phyloP scores from a whole-genome alignment of 2,888 invertebrate genomes.

The Autographa gamma region DNA sequence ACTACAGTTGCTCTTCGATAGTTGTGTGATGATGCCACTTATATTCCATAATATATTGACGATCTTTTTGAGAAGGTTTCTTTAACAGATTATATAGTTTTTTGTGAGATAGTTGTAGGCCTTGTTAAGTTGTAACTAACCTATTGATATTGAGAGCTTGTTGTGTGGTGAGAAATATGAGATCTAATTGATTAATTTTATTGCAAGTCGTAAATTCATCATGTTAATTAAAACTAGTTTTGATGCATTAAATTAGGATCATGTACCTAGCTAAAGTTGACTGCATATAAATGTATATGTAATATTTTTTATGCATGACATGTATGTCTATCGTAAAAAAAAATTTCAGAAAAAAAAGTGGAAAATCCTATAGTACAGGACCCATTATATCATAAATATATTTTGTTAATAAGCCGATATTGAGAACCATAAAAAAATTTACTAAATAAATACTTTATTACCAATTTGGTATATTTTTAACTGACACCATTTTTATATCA shows the following conservation, averaged over 20 bases:
- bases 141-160: not conserved
- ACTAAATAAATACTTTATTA: no score
- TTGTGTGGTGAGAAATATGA: not conserved
- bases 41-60: constrained; percentile 29
- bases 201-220: not conserved
- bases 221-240: not conserved
- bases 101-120: constrained; percentile 10
- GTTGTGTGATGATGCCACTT: constrained; percentile 11
- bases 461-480: not conserved
- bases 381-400: no score
- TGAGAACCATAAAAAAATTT: no score
- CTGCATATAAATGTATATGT: no score
- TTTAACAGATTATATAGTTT: not conserved
- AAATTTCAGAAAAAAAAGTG: no score
- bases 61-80: constrained; percentile 17
- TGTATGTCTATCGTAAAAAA: no score
- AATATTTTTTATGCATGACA: no score
- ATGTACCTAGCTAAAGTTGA: no score
- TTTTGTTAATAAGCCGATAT: no score
- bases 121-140: not conserved
- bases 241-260: no score
- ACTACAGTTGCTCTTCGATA: constrained; percentile 7
- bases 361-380: no score
- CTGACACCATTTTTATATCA: not conserved
- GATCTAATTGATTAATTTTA: not conserved